Evolutionary conservation across 2,797 vertebrate genomes (phyloP).

Genomic region (Nannoperca obscura): DNA sequence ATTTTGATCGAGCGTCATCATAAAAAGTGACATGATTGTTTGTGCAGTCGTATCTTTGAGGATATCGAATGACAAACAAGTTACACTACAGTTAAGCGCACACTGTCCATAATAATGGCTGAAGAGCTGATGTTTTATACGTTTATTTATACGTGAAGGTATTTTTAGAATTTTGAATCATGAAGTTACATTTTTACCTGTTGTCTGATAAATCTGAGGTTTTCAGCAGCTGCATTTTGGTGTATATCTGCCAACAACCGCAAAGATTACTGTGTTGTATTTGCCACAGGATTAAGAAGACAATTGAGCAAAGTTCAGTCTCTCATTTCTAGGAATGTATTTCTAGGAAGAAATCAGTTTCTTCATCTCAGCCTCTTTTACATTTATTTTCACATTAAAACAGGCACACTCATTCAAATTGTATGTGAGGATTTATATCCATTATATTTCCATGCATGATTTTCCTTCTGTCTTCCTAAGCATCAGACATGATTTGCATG

Average conservation of each 20-base stretch:
- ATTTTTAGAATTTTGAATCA: conserved; percentile 10
- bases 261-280: neutral
- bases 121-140: neutral
- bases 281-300: conserved; percentile 19
- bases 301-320: conserved; percentile 23
- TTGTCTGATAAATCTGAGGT: conserved; percentile 18
- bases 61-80: conserved; percentile 19
- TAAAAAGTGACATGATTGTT: conserved; percentile 41
- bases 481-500: conserved; percentile 37
- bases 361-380: conserved; percentile 31
- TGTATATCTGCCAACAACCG: neutral
- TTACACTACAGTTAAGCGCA: neutral
- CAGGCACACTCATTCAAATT: neutral
- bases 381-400: conserved; percentile 46
- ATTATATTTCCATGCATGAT: conserved; percentile 19
- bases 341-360: conserved; percentile 9
- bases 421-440: conserved; percentile 14
- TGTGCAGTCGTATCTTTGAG: conserved; percentile 17
- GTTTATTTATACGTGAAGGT: neutral
- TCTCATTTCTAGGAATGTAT: conserved; percentile 28
- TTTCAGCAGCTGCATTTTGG: conserved; percentile 11
- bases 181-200: neutral
- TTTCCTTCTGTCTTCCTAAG: neutral
- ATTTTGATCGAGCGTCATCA: conserved; percentile 43
- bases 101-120: neutral